Conservation (phyloP, 2,113 vertebrate genomes). For the Paraplagusia blochii region DNA sequence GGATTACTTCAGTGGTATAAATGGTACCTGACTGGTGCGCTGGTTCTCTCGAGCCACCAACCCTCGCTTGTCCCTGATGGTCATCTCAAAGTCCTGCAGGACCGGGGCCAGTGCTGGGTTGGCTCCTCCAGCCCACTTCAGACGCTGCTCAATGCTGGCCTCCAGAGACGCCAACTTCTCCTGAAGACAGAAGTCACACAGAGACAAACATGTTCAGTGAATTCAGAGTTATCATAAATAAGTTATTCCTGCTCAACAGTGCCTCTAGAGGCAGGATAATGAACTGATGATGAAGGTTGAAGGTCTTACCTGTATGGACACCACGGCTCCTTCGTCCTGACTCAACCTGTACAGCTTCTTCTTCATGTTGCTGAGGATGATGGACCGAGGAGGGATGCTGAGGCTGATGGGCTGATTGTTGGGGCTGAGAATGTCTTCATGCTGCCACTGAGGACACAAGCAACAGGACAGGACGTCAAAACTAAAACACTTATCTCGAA, state of each 20-base stretch:
- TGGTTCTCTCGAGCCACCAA: constrained; percentile 92
- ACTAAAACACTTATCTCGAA: background rate
- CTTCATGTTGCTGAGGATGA: constrained; percentile 95
- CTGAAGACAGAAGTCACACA: constrained; percentile 58
- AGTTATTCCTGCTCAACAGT: too few species aligned
- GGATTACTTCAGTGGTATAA: background rate
- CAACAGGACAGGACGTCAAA: background rate
- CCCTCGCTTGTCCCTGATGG: constrained; percentile 89
- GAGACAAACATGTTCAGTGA: too few species aligned
- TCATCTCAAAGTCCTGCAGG: constrained; percentile 97
- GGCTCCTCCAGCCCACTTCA: constrained; percentile 97
- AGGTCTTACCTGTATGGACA: constrained; percentile 82
- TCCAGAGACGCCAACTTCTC: constrained; percentile 92
- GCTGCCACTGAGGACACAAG: constrained; percentile 85
- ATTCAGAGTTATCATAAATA: too few species aligned
- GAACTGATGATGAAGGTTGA: background rate
- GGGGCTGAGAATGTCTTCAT: constrained; percentile 90
- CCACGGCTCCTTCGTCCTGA: constrained; percentile 92
- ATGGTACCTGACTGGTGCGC: constrained; percentile 82
- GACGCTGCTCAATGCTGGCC: constrained; percentile 95
- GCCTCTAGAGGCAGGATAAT: background rate
- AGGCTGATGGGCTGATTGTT: constrained; percentile 88
- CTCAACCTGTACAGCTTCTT: constrained; percentile 96
- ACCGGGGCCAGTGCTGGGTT: constrained; percentile 94
- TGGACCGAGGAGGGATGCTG: constrained; percentile 87